A percentile compares a stretch with the other conserved stretches of the same genome.
Conservation (phyloP, 2,888 invertebrate species). For the Beris morrisii region DNA sequence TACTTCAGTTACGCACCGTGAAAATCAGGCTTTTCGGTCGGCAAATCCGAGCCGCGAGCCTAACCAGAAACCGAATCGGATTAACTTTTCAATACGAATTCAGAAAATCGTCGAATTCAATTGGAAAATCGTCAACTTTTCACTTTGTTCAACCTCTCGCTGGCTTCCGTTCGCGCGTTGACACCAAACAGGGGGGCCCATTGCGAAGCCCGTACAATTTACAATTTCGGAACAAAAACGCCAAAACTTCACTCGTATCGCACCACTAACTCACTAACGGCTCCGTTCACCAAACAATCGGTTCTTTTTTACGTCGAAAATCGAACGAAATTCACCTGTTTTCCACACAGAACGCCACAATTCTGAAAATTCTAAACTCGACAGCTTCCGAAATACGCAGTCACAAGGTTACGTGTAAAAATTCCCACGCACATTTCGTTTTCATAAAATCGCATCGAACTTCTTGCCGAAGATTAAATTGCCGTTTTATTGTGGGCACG, state of each 20-base stretch:
- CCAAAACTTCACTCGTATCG: not conserved
- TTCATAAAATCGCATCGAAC: no score
- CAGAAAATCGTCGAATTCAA: no score
- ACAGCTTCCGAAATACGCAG: constrained; percentile 55
- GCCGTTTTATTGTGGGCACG: no score
- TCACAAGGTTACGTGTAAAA: constrained; percentile 54
- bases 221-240: not conserved
- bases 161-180: no score
- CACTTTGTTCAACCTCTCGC: no score
- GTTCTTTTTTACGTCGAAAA: constrained; percentile 1
- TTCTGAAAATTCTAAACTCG: constrained; percentile 33
- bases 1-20: not conserved
- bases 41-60: no score
- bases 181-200: no score
- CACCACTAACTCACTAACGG: constrained; percentile 15
- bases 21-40: no score
- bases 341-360: constrained; percentile 29
- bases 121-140: no score
- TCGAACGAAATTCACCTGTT: constrained; percentile 20
- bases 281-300: not conserved
- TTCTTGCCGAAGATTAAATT: no score
- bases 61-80: no score
- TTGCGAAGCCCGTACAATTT: not conserved
- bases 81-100: no score
- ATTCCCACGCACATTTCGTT: constrained; percentile 36